Conservation (phyloP, 2,797 vertebrate genomes). For the Austrolebias charrua region DNA sequence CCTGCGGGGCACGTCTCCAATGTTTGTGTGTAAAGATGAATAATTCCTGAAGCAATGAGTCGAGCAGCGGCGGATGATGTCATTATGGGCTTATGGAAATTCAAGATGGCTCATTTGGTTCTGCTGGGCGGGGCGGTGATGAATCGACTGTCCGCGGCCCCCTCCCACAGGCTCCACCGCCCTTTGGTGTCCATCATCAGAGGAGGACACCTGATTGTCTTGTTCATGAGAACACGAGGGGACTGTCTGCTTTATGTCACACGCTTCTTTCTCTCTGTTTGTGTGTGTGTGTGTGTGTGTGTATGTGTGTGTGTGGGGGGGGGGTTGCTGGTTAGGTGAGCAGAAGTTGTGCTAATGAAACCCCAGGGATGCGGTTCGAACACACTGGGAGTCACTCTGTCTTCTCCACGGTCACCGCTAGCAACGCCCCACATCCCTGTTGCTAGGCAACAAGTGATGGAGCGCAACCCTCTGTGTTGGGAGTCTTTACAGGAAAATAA, state of each 20-base stretch:
- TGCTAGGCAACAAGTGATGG: conserved; percentile 64
- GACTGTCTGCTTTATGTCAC: too few species aligned
- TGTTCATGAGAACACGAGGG: not conserved
- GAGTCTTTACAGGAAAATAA: too few species aligned
- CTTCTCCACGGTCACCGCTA: conserved; percentile 20
- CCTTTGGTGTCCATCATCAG: conserved; percentile 39
- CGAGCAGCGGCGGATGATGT: conserved; percentile 39
- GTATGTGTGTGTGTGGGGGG: conserved; percentile 11
- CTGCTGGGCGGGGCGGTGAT: conserved; percentile 4
- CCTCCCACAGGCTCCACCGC: not conserved
- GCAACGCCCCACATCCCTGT: conserved; percentile 59
- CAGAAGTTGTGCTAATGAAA: conserved; percentile 53
- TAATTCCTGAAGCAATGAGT: conserved; percentile 13
- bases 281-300: conserved; percentile 13
- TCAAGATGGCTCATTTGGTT: conserved; percentile 44
- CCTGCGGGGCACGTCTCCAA: not conserved
- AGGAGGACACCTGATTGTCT: conserved; percentile 9
- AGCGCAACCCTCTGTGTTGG: conserved; percentile 19
- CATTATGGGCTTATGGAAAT: conserved; percentile 42
- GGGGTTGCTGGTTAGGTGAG: conserved; percentile 47
- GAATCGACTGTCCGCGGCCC: not conserved
- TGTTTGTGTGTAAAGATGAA: conserved; percentile 32
- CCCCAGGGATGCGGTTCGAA: conserved; percentile 45
- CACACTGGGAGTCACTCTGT: conserved; percentile 16
- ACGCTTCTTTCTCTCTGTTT: not conserved